These are phyloP conservation scores for Gymnoscopelus braueri DNA, from an alignment of 2,797 vertebrate species.

Conservation along the genomic window DNA sequence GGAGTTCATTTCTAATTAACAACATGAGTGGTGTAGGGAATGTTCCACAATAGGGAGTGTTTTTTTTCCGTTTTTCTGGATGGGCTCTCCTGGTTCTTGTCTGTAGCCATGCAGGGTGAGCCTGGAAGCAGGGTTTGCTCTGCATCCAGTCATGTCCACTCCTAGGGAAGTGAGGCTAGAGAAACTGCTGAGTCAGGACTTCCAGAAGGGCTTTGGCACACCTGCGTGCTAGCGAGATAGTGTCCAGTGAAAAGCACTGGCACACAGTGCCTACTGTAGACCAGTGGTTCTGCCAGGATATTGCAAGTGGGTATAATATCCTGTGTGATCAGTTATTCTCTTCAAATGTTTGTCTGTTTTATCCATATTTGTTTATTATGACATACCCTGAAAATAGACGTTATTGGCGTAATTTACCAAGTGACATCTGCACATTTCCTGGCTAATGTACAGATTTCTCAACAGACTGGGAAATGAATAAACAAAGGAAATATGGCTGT, in stretches of 20 bases:
- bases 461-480: too few species aligned
- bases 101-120: constrained; percentile 68
- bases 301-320: too few species aligned
- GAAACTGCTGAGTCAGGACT: constrained; percentile 40
- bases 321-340: too few species aligned
- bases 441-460: too few species aligned
- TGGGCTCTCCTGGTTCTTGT: constrained; percentile 57
- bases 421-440: too few species aligned
- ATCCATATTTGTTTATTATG: too few species aligned
- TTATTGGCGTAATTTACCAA: too few species aligned
- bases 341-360: too few species aligned
- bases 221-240: constrained; percentile 25
- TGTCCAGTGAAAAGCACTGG: constrained; percentile 12
- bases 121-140: constrained; percentile 56
- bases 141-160: constrained; percentile 48
- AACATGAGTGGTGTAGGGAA: constrained; percentile 53
- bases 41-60: constrained; percentile 45
- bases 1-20: constrained; percentile 75
- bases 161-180: constrained; percentile 45
- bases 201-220: constrained; percentile 54
- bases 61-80: constrained; percentile 49
- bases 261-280: too few species aligned
- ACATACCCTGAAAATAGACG: too few species aligned
- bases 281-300: too few species aligned
- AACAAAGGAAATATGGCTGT: too few species aligned